Conservation (phyloP, 2,797 vertebrate genomes). For the Hippocampus kuda region DNA sequence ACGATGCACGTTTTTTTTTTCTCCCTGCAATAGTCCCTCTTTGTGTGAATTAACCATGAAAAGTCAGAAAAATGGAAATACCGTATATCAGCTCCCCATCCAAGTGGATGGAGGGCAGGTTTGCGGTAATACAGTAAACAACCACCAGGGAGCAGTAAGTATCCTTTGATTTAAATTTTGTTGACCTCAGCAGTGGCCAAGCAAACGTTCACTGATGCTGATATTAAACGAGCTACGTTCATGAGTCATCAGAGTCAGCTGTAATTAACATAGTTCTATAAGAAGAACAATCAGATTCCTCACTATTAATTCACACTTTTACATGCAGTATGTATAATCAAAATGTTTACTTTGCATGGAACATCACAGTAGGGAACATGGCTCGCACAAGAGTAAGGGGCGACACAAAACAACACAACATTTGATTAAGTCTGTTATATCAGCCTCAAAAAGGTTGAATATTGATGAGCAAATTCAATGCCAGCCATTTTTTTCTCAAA, state of each 20-base stretch:
- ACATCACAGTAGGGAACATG: no score
- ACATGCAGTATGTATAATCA: not conserved
- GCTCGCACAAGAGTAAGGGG: no score
- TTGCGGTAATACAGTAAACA: not conserved
- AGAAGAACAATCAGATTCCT: not conserved
- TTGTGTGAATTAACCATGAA: not conserved
- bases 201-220: not conserved
- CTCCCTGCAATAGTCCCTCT: not conserved
- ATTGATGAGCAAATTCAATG: no score
- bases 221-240: not conserved
- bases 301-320: not conserved
- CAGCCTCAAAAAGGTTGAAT: no score
- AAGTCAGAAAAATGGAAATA: not conserved
- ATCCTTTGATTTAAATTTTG: not conserved
- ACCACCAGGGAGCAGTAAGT: constrained; percentile 1
- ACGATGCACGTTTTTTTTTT: not conserved
- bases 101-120: not conserved
- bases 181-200: not conserved
- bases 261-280: not conserved
- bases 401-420: no score
- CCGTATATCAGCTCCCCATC: not conserved
- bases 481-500: no score
- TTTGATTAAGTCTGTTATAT: no score
- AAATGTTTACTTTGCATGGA: no score
- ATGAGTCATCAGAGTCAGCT: not conserved